Evolutionary conservation across 2,113 vertebrate genomes (phyloP).

Genomic region (Dolichallabes microphthalmus): DNA sequence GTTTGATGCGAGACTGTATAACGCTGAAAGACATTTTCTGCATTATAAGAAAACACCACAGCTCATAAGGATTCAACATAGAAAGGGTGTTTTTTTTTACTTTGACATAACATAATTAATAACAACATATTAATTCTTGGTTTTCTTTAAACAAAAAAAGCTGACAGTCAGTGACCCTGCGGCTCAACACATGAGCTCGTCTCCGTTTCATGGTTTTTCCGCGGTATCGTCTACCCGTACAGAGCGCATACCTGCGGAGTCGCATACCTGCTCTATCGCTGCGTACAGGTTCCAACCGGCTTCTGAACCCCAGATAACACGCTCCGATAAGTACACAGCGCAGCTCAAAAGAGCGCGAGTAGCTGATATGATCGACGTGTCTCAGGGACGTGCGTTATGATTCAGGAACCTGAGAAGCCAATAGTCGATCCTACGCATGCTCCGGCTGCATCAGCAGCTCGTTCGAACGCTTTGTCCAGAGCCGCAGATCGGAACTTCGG

Average conservation of each 20-base stretch:
- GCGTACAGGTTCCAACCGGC: conserved; percentile 27
- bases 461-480: not conserved
- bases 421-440: not conserved
- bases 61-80: not conserved
- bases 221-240: not conserved
- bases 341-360: not conserved
- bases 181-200: not conserved
- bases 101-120: too few relatives aligned
- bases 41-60: not conserved
- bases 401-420: not conserved
- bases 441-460: not conserved
- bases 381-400: not conserved
- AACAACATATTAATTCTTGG: not conserved
- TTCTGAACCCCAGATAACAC: not conserved
- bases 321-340: not conserved
- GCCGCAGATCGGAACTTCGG: not conserved
- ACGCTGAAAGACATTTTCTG: too few relatives aligned
- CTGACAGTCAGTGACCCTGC: not conserved
- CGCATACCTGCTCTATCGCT: conserved; percentile 32
- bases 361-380: not conserved
- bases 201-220: not conserved
- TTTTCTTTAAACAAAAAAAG: not conserved
- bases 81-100: not conserved
- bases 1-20: too few relatives aligned
- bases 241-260: not conserved